These are phyloP conservation scores for Nothoprocta pentlandii DNA, from an alignment of 2,113 vertebrate species.

Conservation along the genomic window DNA sequence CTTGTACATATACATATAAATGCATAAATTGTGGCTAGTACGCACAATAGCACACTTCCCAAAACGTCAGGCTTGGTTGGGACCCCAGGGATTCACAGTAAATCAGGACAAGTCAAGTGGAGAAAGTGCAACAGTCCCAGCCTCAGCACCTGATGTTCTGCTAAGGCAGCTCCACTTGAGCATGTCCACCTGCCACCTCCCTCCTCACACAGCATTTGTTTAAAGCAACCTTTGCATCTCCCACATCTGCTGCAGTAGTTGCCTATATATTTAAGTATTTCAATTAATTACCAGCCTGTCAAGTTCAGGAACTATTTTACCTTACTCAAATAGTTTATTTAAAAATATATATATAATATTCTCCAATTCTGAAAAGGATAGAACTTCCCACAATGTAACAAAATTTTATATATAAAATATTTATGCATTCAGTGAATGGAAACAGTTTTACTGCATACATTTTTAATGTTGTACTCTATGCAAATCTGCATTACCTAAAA, in stretches of 20 bases:
- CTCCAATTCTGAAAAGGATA: constrained; percentile 84
- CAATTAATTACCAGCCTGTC: constrained; percentile 78
- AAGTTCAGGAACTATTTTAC: constrained; percentile 80
- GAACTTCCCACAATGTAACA: constrained; percentile 81
- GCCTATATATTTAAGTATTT: constrained; percentile 57
- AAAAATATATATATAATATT: constrained; percentile 84
- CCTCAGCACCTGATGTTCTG: not conserved
- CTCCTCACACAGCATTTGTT: not conserved
- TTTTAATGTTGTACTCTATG: constrained; percentile 79
- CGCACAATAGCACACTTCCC: not conserved
- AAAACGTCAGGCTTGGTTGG: not conserved
- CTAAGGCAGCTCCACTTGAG: not conserved
- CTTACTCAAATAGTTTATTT: constrained; percentile 86
- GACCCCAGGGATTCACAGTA: not conserved
- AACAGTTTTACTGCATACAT: constrained; percentile 83
- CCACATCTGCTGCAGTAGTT: not conserved
- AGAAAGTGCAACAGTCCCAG: not conserved
- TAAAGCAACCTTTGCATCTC: not conserved
- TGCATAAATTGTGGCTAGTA: not conserved
- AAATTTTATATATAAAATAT: constrained; percentile 83
- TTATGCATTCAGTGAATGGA: constrained; percentile 83
- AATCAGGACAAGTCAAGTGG: not conserved
- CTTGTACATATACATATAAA: not conserved
- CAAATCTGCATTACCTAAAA: constrained; percentile 72
- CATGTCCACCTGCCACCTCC: not conserved